A percentile compares a stretch with the other conserved stretches of the same genome.
Evolutionary conservation across 2,113 vertebrate species (phyloP).

Genomic region (Xenopus tropicalis): DNA sequence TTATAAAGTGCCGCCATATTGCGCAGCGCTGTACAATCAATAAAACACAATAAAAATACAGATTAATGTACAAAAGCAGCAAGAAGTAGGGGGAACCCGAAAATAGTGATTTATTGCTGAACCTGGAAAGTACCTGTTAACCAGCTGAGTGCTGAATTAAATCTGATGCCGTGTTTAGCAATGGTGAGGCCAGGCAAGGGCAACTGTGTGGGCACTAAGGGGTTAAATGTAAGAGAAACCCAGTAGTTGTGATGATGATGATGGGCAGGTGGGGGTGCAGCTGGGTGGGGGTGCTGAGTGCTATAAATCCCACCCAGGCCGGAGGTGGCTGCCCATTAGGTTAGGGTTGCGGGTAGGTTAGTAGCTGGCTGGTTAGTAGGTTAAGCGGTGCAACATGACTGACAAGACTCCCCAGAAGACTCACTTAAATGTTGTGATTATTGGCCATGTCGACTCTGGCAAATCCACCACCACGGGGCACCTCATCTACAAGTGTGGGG

Average conservation of each 20-base stretch:
- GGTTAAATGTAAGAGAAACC: neutral
- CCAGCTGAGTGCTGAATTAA: too few relatives aligned
- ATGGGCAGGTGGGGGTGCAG: neutral
- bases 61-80: too few relatives aligned
- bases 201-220: neutral
- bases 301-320: neutral
- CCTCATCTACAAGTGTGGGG: slow-evolving; percentile 71
- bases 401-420: slow-evolving; percentile 43
- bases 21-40: too few relatives aligned
- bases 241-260: neutral
- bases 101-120: too few relatives aligned
- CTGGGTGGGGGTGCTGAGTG: neutral
- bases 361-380: neutral
- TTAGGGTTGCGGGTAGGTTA: neutral
- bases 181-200: too few relatives aligned
- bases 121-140: too few relatives aligned
- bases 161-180: too few relatives aligned
- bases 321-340: neutral
- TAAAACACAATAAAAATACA: too few relatives aligned
- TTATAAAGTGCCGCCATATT: too few relatives aligned
- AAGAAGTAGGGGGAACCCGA: too few relatives aligned
- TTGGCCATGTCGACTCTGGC: slow-evolving; percentile 74
- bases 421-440: slow-evolving; percentile 71
- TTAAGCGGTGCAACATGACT: neutral
- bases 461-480: slow-evolving; percentile 74